Conservation (phyloP, 2,113 vertebrate genomes). For the Monarcha castaneiventris region DNA sequence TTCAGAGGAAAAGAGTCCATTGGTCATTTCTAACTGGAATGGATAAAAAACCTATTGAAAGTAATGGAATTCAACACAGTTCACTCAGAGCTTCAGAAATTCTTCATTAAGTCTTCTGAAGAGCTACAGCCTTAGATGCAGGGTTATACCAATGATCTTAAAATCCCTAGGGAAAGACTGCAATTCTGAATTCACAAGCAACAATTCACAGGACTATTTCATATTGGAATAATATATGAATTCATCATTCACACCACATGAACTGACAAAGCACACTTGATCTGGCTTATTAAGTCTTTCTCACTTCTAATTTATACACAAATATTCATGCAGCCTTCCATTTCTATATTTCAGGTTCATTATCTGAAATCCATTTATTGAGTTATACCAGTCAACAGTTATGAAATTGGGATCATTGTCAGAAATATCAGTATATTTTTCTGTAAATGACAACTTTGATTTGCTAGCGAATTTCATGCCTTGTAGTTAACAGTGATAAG, state of each 20-base stretch:
- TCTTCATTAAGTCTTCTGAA: background rate
- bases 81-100: background rate
- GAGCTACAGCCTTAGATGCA: background rate
- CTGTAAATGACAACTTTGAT: background rate
- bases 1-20: background rate
- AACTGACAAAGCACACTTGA: background rate
- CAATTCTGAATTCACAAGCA: background rate
- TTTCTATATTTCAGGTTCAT: background rate
- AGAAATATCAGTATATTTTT: background rate
- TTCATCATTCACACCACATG: background rate
- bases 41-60: background rate
- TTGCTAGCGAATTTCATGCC: background rate
- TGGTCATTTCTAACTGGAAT: background rate
- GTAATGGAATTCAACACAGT: background rate
- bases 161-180: background rate
- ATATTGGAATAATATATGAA: background rate
- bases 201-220: background rate
- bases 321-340: background rate
- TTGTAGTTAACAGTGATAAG: background rate
- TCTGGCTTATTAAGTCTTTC: background rate
- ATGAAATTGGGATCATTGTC: background rate
- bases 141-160: background rate
- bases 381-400: background rate
- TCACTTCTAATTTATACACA: background rate
- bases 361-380: background rate